Evolutionary conservation across 1,140 invertebrate genomes (phyloP), one percentile per base, ranked within the genome.

Genomic region (Oreohelix idahoensis): DNA sequence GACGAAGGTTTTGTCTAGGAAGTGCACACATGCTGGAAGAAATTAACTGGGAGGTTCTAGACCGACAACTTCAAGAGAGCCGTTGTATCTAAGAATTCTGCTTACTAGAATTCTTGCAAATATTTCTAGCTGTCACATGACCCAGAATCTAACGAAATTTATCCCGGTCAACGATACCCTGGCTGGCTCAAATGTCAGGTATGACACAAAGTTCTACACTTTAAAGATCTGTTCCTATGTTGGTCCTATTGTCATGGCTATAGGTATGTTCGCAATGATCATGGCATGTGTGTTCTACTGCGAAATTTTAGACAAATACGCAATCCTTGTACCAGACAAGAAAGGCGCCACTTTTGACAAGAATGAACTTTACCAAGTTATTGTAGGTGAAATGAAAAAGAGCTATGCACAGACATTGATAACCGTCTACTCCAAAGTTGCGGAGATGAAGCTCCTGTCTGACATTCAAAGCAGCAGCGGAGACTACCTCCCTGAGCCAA

Each of bases 261-360:
- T 88, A 63, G 90, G 90, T 8, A 86, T 89, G 29, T 91, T 91
- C 81, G 84, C 86, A 17, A 86, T 91, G 79, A 91, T 91, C 58
- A 84, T 91, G 29, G 86, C 88, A 0, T 87, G 87, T 71, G 89
- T 91, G 13, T 84, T 91, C 38, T 91, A 90, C 83, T 91, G 90
- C 84, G 90, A 91, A 86, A 90, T 91, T 36, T 87, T 88, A 80
- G 90, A 91, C 73, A 87, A 88, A 58, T 91, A 89, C 79, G 84
- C 88, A 20, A 86, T 86, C 58, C 83, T 90, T 49, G 53, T 89
- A 82, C 87, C 89, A 73, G 85, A 87, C 45, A 84, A 82, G n/a
- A 82, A 85, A 15, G 69, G 75, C 1, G 81, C 78, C 20, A 70
- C 78, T 17, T 66, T 84, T n/a, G 86, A 81, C 51, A 88, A 87